Evolutionary conservation across 2,888 invertebrate species (phyloP), one percentile per base, ranked within the genome.

Genomic region (Lymantria monacha): DNA sequence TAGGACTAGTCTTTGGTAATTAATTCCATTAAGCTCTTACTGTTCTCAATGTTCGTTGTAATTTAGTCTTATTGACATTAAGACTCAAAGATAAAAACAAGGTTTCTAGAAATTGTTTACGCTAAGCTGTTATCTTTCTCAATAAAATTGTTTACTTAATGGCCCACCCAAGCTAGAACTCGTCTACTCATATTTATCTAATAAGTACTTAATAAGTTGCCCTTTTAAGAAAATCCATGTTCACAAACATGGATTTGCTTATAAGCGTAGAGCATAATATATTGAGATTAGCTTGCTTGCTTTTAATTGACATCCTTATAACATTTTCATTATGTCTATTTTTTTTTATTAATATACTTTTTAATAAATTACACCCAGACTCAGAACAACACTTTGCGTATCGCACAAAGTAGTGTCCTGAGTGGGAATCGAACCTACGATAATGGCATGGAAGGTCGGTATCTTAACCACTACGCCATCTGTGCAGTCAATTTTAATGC

Each of bases 181-280:
- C n/a, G 33, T 53, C 41, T 49, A 47, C 31, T 54, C 41, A 42
- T 49, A 43, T 57, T 57, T 51, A 51, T 47, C 51, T 41, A 46
- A 40, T 44, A 31, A 22, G 22, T 22, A 22, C 22, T 22, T 22
- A 22, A 1, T 31, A 43, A 33, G 59, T 63, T 57, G 66, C 69
- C 66, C 57, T 59, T 63, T 63, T 69, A 64, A 59, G 65, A 51
- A 55, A 63, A 67, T 57, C 55, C 49, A 53, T 53, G 22, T 22
- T n/a, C 55, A 53, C 47, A 49, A 46, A 61, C 48, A 48, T 22
- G 22, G 22, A 22, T 22, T 53, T 48, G 51, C 44, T 46, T 45
- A 37, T 36, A 51, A 46, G 10, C 33, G 7, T 8, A 33, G 33
- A 33, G 33, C 33, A 33, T 33, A 8, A 5, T n/a, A n/a, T n/a